A percentile compares a stretch with the other conserved stretches of the same genome.
Conservation (phyloP, 2,797 vertebrate genomes). For the Gallinago stenura region DNA sequence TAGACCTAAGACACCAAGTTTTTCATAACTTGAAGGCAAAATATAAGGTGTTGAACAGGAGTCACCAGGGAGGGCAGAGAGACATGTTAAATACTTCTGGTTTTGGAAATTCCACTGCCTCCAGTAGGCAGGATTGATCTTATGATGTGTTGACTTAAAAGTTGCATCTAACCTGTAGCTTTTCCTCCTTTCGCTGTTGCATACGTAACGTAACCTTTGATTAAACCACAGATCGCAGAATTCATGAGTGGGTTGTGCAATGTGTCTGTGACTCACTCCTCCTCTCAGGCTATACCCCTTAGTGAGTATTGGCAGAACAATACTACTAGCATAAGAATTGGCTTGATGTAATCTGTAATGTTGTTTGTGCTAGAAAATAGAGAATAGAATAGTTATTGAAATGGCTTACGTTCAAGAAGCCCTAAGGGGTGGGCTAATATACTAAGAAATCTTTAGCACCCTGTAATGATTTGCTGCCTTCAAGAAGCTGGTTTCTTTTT, state of each 20-base stretch:
- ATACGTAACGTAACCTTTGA: slow-evolving; percentile 23
- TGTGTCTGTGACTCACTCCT: neutral
- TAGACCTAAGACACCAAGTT: neutral
- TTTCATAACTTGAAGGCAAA: neutral
- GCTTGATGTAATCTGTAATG: slow-evolving; percentile 56
- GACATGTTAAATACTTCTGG: neutral
- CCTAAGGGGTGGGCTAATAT: slow-evolving; percentile 57
- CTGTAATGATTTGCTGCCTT: slow-evolving; percentile 69
- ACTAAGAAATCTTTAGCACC: slow-evolving; percentile 61
- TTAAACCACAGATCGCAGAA: slow-evolving; percentile 62
- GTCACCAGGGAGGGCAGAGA: neutral
- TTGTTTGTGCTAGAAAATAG: slow-evolving; percentile 56
- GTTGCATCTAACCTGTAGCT: neutral
- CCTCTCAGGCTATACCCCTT: slow-evolving; percentile 18
- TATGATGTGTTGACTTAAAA: neutral
- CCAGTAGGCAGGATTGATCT: neutral
- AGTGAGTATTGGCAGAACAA: slow-evolving; percentile 53
- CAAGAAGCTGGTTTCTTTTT: neutral
- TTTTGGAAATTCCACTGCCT: neutral
- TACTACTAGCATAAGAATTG: slow-evolving; percentile 69
- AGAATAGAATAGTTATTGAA: slow-evolving; percentile 50
- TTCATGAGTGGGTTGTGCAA: neutral
- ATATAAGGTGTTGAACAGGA: neutral
- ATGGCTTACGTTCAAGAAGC: slow-evolving; percentile 46
- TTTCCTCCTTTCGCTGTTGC: slow-evolving; percentile 28